Conservation (phyloP, 2,888 invertebrate species). For the Seira musarum region DNA sequence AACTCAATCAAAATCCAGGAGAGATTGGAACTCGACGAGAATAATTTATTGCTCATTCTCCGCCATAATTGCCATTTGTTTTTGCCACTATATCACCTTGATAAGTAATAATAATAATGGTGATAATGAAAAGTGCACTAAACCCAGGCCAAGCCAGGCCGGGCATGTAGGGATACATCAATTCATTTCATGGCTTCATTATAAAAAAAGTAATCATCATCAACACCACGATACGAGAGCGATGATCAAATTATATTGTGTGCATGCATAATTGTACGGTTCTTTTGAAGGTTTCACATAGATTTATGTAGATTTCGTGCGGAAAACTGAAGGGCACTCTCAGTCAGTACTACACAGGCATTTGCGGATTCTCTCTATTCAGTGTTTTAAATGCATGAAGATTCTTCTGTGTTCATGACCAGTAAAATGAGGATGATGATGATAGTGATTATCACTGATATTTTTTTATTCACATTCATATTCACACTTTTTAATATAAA, state of each 20-base stretch:
- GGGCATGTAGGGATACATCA: too few species aligned
- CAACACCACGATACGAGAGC: background rate
- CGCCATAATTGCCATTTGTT: slow-evolving; percentile 28
- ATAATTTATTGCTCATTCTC: slow-evolving; percentile 43
- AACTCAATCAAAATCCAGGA: background rate
- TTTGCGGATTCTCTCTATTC: slow-evolving; percentile 15
- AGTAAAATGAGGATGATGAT: slow-evolving; percentile 3
- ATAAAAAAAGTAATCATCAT: slow-evolving; percentile 30
- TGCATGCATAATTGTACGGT: slow-evolving; percentile 49
- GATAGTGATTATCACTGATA: slow-evolving; percentile 41
- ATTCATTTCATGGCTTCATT: slow-evolving; percentile 3
- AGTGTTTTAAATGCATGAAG: slow-evolving; percentile 3
- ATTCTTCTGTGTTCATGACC: background rate
- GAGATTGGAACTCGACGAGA: too few species aligned
- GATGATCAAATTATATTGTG: background rate
- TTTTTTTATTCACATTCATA: slow-evolving; percentile 10
- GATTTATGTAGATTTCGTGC: slow-evolving; percentile 59
- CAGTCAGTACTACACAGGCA: too few species aligned
- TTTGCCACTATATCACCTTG: slow-evolving; percentile 54
- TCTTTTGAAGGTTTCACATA: slow-evolving; percentile 47
- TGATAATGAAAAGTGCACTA: slow-evolving; percentile 41
- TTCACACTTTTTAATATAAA: background rate
- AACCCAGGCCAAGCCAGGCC: too few species aligned
- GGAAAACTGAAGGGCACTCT: slow-evolving; percentile 43
- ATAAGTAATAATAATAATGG: slow-evolving; percentile 44